Evolutionary conservation across 2,797 vertebrate genomes (phyloP).

Genomic region (Mareca strepera): DNA sequence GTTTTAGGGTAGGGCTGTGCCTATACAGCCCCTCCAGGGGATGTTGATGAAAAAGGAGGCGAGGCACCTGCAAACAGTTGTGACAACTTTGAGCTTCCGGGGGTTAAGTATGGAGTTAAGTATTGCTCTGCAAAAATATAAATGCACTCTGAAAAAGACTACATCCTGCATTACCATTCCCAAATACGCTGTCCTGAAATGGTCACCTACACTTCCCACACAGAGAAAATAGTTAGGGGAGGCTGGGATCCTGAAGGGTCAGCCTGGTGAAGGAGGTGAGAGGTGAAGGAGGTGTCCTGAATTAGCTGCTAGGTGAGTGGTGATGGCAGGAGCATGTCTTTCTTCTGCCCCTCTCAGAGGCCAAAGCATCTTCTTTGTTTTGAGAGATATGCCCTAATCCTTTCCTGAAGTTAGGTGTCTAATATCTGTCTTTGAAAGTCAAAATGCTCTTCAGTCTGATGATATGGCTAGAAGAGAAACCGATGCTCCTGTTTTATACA

Average conservation of each 20-base stretch:
- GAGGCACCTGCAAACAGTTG: too few species aligned
- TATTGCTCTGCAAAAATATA: too few species aligned
- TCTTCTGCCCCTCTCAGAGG: not conserved
- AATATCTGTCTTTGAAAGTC: not conserved
- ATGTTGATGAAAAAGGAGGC: not conserved
- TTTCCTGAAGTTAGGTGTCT: not conserved
- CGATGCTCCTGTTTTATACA: not conserved
- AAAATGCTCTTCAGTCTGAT: not conserved
- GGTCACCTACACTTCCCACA: not conserved
- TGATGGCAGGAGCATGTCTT: not conserved
- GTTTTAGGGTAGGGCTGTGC: not conserved
- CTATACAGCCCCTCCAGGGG: not conserved
- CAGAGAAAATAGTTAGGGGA: not conserved
- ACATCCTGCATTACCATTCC: not conserved
- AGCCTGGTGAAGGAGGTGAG: not conserved
- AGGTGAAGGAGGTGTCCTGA: not conserved
- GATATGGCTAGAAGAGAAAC: not conserved
- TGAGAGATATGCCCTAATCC: not conserved
- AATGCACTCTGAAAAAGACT: too few species aligned
- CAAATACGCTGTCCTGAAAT: not conserved
- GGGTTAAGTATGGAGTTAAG: too few species aligned
- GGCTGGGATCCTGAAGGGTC: not conserved
- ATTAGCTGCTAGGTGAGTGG: not conserved
- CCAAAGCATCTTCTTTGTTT: not conserved
- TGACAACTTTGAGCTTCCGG: too few species aligned